phyloP scores from a whole-genome alignment of 2,888 invertebrate species.

The Hololepta plana region DNA sequence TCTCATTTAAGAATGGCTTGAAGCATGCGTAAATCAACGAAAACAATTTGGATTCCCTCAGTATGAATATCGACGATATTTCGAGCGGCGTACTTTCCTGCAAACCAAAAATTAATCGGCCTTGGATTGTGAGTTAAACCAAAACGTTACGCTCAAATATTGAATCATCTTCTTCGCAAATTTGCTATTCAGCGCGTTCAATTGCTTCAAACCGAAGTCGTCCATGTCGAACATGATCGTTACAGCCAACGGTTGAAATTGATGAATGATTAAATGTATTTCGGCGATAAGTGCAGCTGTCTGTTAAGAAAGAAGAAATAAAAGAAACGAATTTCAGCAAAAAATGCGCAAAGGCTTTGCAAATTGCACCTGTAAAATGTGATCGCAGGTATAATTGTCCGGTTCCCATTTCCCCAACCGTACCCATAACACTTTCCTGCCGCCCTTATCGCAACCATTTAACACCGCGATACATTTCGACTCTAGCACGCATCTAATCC shows the following conservation, averaged over 20 bases:
- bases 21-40: no score
- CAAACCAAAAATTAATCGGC: constrained; percentile 12
- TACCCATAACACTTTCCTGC: constrained; percentile 7
- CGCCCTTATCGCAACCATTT: neutral
- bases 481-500: neutral
- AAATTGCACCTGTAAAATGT: constrained; percentile 5
- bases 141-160: constrained; percentile 6
- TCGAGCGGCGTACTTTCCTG: no score
- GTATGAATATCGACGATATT: no score
- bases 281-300: no score
- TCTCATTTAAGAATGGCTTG: no score
- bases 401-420: constrained; percentile 9
- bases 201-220: constrained; percentile 10
- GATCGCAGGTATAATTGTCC: neutral
- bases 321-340: no score
- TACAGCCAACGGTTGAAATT: no score
- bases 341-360: no score
- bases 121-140: neutral
- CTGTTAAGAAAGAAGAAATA: no score
- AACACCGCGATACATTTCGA: neutral
- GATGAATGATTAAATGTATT: no score
- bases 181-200: constrained; percentile 10
- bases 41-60: no score
- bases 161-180: constrained; percentile 12
- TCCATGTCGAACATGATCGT: constrained; percentile 11